Evolutionary conservation across 1,140 invertebrate species (phyloP), one percentile per base, ranked within the genome.

Genomic region (Vollenhovia emeryi): DNA sequence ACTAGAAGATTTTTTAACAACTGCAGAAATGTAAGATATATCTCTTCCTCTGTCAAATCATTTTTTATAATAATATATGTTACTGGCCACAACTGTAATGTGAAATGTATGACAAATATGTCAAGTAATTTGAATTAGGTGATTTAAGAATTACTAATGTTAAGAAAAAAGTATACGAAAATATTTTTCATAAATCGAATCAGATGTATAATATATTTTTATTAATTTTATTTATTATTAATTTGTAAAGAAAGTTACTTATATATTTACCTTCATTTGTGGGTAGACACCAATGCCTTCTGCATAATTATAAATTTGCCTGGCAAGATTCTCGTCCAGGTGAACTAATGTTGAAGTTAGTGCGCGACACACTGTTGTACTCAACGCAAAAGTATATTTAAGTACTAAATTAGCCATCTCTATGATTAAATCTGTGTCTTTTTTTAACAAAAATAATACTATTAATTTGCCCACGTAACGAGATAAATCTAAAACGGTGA

Each of bases 11-110:
- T 69, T 48, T 87, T 4, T 4, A 93, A 62, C 30, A 91, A 83
- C 45, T 84, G 78, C n/a, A 84, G 15, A 15, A 93, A 40, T 43
- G 86, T 71, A 27, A 94, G 64, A 78, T 88, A 92, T 50, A 93
- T 87, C 87, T 94, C 92, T 75, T 92, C 93, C 30, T 90, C 86
- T 6, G 84, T 79, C 85, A 68, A 93, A 71, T 92, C 83, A 11
- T 21, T 78, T 64, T 93, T 90, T 55, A 93, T 79, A 15, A 89
- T 86, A 3, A 93, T 40, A 24, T 66, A 18, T 15, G 52, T 69
- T 13, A 60, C 3, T 66, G 73, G 59, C 21, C 40, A 21, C 36
- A 91, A 55, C 91, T 91, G 30, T 79, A 79, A 48, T 2, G 7
- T 30, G 27, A 40, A n/a, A 59, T 43, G 8, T 18, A 73, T 60